Evolutionary conservation across 2,113 vertebrate genomes (phyloP).

Genomic region (Misgurnus anguillicaudatus): DNA sequence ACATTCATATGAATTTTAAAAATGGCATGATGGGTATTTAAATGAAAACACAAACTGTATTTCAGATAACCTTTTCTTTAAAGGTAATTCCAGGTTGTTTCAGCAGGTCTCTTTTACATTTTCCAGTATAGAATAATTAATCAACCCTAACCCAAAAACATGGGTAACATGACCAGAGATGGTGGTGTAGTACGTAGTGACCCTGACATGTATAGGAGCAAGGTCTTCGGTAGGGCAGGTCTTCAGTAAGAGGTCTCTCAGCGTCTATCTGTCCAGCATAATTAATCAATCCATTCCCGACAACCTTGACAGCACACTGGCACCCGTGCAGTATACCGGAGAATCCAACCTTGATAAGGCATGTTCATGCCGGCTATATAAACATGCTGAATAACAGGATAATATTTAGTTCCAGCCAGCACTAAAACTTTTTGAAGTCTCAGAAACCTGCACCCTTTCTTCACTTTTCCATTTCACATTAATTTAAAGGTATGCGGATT

Average conservation of each 20-base stretch:
- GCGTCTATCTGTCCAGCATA: constrained; percentile 37
- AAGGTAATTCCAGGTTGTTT: constrained; percentile 32
- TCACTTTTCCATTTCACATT: constrained; percentile 36
- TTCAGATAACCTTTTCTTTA: background rate
- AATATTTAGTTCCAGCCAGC: background rate
- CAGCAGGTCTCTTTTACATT: constrained; percentile 19
- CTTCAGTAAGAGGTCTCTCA: constrained; percentile 14
- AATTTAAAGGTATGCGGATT: constrained; percentile 39
- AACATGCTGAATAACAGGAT: background rate
- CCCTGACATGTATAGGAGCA: background rate
- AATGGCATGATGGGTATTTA: too few relatives aligned
- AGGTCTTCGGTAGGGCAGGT: constrained; percentile 14
- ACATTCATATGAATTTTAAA: background rate
- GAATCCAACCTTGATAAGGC: background rate
- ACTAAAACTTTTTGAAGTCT: background rate
- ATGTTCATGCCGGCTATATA: background rate
- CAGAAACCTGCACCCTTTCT: background rate
- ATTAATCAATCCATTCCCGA: constrained; percentile 39
- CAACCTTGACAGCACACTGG: constrained; percentile 3
- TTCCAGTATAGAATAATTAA: constrained; percentile 33
- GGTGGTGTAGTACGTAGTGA: background rate
- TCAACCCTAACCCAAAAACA: constrained; percentile 31
- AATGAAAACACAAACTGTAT: background rate
- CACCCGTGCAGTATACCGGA: background rate
- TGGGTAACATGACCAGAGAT: background rate